Base-by-base conservation (phyloP, 2,113 vertebrate species). In the Baryphthengus martii region DNA sequence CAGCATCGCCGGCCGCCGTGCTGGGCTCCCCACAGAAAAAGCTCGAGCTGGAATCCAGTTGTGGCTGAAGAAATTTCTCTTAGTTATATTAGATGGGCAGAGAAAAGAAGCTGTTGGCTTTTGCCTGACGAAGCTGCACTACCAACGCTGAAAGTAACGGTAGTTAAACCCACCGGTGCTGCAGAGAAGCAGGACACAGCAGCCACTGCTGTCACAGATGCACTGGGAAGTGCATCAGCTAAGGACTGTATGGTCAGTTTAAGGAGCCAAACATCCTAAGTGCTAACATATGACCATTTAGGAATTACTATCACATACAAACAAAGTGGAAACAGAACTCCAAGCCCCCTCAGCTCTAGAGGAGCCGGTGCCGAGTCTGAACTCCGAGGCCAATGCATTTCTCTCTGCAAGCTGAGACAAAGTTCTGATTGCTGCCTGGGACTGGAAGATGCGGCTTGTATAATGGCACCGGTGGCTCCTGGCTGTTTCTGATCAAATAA, bases 1-100 rank as follows among this genome's bases (percentile, higher is more conserved):
- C 17, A 6, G 75, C 72, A 37, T 72, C 11, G 0, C 23, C 85
- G 70, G 63, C 42, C 52, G 13, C 59, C 0, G 0, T 52, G 39
- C 82, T 33, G 77, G 68, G 31, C 59, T 90, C 33, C 33, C 29
- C 15, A 1, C 4, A 28, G 15, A 33, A 62, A 68, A 68, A 9
- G 13, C 8, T 21, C 59, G 65, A 78, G 49, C 44, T 77, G 73
- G 47, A 92, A 63, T 93, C 63, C 56, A 29, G 26, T 73, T 80
- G 29, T 40, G 49, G 61, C 68, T 78, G 79, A 95, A 95, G 85
- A 90, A 81, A 58, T 44, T 47, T 68, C 47, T 72, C 61, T 68
- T 61, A 80, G 58, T 25, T 5, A 0, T 55, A 45, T 63, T n/a
- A 59, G 50, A 50, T 17, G 52, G 61, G 19, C 70, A 79, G 66